Conservation (phyloP, 2,888 invertebrate species). For the Fragum fragum region DNA sequence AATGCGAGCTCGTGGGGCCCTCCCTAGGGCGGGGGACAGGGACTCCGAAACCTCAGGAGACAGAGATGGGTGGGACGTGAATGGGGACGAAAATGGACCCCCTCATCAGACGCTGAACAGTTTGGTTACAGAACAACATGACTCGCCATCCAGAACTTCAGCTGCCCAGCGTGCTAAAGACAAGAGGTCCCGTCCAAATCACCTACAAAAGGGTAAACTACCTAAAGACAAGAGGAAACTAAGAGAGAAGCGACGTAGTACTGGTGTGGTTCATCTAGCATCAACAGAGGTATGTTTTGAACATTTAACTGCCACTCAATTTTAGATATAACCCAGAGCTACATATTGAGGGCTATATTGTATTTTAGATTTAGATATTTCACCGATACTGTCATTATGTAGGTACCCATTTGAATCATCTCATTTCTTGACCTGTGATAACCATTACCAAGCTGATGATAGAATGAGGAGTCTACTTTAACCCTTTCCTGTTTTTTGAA, state of each 20-base stretch:
- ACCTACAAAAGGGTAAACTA: conserved; percentile 89
- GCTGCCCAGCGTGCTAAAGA: conserved; percentile 85
- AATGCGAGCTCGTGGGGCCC: conserved; percentile 87
- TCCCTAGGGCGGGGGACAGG: conserved; percentile 63
- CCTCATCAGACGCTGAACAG: conserved; percentile 49
- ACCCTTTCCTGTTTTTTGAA: too few relatives aligned
- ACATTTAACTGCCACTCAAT: background rate
- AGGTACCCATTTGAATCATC: too few relatives aligned
- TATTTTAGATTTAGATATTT: too few relatives aligned
- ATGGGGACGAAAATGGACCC: conserved; percentile 46
- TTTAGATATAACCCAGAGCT: too few relatives aligned
- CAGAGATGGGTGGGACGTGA: conserved; percentile 51
- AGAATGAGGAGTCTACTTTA: too few relatives aligned
- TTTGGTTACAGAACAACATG: conserved; percentile 73
- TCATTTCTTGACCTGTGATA: too few relatives aligned
- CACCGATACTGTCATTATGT: too few relatives aligned
- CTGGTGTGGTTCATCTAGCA: conserved; percentile 89
- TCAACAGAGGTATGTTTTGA: conserved; percentile 88
- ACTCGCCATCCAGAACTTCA: conserved; percentile 86
- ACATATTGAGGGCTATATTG: too few relatives aligned
- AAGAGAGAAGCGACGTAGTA: conserved; percentile 89
- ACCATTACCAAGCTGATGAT: too few relatives aligned
- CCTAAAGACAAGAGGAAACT: conserved; percentile 89
- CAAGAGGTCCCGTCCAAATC: conserved; percentile 87
- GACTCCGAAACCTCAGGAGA: conserved; percentile 65